Conservation (phyloP, 1,140 invertebrate genomes). For the Papilio dardanus region DNA sequence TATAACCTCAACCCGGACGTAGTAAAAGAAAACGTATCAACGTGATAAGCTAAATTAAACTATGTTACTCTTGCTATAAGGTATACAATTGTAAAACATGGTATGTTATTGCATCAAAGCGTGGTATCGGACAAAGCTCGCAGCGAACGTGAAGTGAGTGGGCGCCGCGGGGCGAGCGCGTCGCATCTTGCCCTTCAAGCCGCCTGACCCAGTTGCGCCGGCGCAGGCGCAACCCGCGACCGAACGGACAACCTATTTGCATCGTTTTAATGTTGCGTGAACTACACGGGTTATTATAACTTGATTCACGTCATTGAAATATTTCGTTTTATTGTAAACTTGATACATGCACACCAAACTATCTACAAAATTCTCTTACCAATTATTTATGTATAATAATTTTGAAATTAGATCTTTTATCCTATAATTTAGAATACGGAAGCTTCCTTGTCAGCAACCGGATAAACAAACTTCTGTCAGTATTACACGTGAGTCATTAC, state of each 20-base stretch:
- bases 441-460: neutral
- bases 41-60: neutral
- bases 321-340: neutral
- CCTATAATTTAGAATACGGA: neutral
- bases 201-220: slow-evolving; percentile 33
- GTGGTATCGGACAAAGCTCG: slow-evolving; percentile 13
- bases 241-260: slow-evolving; percentile 21
- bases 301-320: neutral
- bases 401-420: neutral
- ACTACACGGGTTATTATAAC: neutral
- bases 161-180: slow-evolving; percentile 1
- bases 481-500: slow-evolving; percentile 40
- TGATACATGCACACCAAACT: too few relatives aligned
- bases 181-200: slow-evolving; percentile 38
- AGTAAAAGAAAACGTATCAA: slow-evolving; percentile 8
- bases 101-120: slow-evolving; percentile 7
- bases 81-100: slow-evolving; percentile 1
- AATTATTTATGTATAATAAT: neutral
- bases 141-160: slow-evolving; percentile 18
- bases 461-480: neutral
- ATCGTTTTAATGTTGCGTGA: slow-evolving; percentile 16
- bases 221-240: neutral
- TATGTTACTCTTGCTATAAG: neutral
- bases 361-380: too few relatives aligned
- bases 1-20: slow-evolving; percentile 29